Base-by-base conservation (phyloP, 2,888 invertebrate species). In the Drosophila quinaria region DNA sequence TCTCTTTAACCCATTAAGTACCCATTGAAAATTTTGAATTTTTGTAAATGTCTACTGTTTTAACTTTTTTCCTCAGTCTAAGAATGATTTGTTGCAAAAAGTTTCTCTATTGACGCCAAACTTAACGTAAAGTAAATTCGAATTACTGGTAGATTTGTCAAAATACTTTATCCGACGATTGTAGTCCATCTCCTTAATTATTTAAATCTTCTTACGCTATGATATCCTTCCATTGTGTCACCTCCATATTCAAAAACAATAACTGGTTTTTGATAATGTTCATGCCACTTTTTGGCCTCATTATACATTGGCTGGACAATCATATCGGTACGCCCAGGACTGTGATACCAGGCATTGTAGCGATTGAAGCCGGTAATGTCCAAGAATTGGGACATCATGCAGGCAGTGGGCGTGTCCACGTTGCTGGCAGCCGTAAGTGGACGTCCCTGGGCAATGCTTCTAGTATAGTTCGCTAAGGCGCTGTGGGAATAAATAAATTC, bases 201-300 rank as follows among this genome's bases (percentile, higher is more conserved):
- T 13, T 15, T 2, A 15, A 10, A 0, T 29, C 1, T 3, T 4
- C 93, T 93, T 93, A 98, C 98, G 92, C 95, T 94, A 93, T 99
- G 99, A 76, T 98, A 93, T 55, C 99, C 99, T 50, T 97, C 95
- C 81, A 98, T 94, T 0, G 98, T 97, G 87, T 98, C 99, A 0
- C 98, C 98, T 0, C 99, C 99, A 92, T 99, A 99, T 92, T 99
- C 99, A 0, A 97, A 95, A 94, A 99, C 96, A 68, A 99, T 94
- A 31, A 99, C 95, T 0, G 99, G 98, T 90, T 97, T 98, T 74
- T 96, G 95, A 92, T 96, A 96, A 74, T 94, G 95, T 10, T 94
- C 93, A 89, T 96, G 94, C 98, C 98, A 99, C 4, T 93, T 93
- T 10, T 94, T 94, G 0, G 98, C 96, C 92, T 98, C 98, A 22